Evolutionary conservation across 92 coral and sea anemone genomes (phyloP), one percentile per base, ranked within the genome.

Genomic region (Palythoa grandis): DNA sequence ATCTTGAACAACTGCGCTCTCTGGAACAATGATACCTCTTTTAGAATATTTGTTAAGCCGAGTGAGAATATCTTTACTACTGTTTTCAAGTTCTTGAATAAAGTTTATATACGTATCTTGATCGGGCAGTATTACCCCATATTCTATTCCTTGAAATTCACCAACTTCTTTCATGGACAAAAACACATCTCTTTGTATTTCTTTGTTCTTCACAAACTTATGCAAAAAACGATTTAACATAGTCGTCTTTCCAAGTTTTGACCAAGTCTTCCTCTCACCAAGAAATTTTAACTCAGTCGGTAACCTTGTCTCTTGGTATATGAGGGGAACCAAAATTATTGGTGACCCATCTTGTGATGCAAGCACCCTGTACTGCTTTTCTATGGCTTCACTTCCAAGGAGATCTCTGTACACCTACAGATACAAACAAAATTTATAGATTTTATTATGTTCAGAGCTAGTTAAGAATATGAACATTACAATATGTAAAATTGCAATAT

Each of bases 41-140:
- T 2, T 12, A 9, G 0, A 1, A 13, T 0, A 71, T 17, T 38
- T 38, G 2, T 11, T 11, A 63, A 70, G 15, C 5, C 67, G 53
- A 2, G 72, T 39, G 1, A 88, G 61, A 65, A 11, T 2, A 11
- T 89, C 89, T 37, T 24, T 60, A 43, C 47, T 29, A 50, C 78
- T 40, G 0, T 10, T 5, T 48, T 79, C 77, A 0, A 86, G 4
- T 2, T 37, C 35, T 13, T 16, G 9, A 9, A 79, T 12, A 67
- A 89, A 8, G 53, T 43, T 60, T 5, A 19, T 2, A 50, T 84
- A 89, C 38, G 92, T 79, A 16, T 29, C 7, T 15, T 16, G 43
- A 38, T 78, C 83, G 7, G 92, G 92, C 2, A 89, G 72, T 11
- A 89, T 29, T 11, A 89, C 77, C 0, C 85, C 86, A 85, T 63